These are phyloP conservation scores for Diarsia dahlii DNA, from an alignment of 2,888 invertebrate species.

Conservation along the genomic window DNA sequence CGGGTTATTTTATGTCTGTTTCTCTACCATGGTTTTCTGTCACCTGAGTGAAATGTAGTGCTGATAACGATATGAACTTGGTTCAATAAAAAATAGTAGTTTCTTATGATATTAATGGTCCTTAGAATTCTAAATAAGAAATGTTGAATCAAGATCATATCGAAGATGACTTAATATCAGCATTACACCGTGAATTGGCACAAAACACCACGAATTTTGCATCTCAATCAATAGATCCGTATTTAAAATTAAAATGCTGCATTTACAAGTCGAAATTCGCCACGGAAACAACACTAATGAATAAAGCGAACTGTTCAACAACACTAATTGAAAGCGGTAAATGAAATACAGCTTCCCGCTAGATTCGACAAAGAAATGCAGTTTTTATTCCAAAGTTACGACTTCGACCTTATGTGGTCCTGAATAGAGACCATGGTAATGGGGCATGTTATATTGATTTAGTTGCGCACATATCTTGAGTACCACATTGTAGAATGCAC, in stretches of 20 bases:
- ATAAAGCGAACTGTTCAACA: slow-evolving; percentile 28
- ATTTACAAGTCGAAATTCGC: slow-evolving; percentile 45
- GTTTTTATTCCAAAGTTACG: slow-evolving; percentile 49
- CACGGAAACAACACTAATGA: slow-evolving; percentile 26
- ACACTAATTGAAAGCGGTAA: slow-evolving; percentile 36
- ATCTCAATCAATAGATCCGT: slow-evolving; percentile 37
- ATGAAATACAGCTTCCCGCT: slow-evolving; percentile 34
- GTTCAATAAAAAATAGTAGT: not conserved
- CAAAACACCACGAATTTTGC: slow-evolving; percentile 31
- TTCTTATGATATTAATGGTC: not conserved
- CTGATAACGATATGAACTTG: slow-evolving; percentile 39
- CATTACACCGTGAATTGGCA: slow-evolving; percentile 51
- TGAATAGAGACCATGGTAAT: slow-evolving; percentile 76
- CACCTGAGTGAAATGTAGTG: slow-evolving; percentile 28
- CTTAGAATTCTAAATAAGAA: not conserved
- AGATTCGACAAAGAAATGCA: slow-evolving; percentile 56
- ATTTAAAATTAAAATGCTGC: slow-evolving; percentile 42
- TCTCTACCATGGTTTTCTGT: slow-evolving; percentile 70
- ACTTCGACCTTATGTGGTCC: slow-evolving; percentile 29
- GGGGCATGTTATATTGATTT: slow-evolving; percentile 79
- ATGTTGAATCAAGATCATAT: slow-evolving; percentile 15
- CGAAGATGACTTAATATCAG: slow-evolving; percentile 34
- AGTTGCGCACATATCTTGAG: slow-evolving; percentile 80
- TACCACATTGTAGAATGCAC: slow-evolving; percentile 81
- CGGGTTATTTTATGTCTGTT: slow-evolving; percentile 58